Evolutionary conservation across 53 echinoderm and acorn worm species (phyloP).

Genomic region (Holothuria leucospilota): DNA sequence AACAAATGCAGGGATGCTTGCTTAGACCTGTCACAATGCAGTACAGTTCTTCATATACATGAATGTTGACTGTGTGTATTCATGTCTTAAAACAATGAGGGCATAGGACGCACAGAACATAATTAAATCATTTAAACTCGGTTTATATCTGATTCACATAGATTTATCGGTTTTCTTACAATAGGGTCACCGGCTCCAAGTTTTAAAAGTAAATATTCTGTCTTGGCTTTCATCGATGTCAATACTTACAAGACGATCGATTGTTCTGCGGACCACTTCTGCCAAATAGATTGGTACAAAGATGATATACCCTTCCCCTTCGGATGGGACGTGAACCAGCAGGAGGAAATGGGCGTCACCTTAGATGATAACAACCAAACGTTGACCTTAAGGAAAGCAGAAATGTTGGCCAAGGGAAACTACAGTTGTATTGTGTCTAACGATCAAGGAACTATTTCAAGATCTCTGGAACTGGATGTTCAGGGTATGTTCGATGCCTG

Average conservation of each 20-base stretch:
- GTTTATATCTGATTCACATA: too few species aligned
- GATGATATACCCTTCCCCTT: constrained; percentile 33
- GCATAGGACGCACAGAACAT: too few species aligned
- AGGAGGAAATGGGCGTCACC: constrained; percentile 27
- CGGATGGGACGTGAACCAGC: background rate
- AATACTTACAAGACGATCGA: constrained; percentile 36
- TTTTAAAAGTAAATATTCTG: constrained; percentile 7
- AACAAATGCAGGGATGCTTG: too few species aligned
- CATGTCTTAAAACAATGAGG: too few species aligned
- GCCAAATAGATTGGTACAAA: constrained; percentile 27
- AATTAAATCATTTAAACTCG: too few species aligned
- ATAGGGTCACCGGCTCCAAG: background rate
- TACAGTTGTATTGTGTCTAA: constrained; percentile 32
- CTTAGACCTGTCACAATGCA: too few species aligned
- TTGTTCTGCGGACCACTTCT: constrained; percentile 2
- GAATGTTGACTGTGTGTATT: too few species aligned
- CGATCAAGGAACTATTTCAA: background rate
- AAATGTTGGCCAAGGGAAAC: constrained; percentile 25
- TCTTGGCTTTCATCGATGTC: constrained; percentile 16
- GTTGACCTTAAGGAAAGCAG: constrained; percentile 4
- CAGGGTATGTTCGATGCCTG: background rate
- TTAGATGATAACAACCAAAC: constrained; percentile 5
- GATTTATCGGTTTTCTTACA: too few species aligned
- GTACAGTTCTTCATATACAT: too few species aligned
- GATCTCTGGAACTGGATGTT: constrained; percentile 4